Evolutionary conservation across 2,888 invertebrate species (phyloP), one percentile per base, ranked within the genome.

Genomic region (Harmothoe impar): DNA sequence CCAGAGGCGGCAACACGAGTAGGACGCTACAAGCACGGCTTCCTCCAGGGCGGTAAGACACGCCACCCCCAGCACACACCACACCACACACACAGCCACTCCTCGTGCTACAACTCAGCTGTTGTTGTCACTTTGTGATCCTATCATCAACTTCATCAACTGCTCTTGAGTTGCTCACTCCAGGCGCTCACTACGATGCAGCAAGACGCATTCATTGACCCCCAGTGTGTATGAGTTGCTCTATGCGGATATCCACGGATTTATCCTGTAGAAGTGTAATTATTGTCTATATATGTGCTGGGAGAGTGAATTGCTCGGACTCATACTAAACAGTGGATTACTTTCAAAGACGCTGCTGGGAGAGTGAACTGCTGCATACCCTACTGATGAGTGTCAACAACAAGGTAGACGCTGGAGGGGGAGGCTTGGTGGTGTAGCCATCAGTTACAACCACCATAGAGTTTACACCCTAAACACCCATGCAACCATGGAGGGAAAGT

Each of bases 21-120:
- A 23, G 72, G 72, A 72, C 72, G 31, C 72, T 25, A 72, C 72
- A 25, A 29, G n/a, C 72, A 72, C 72, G 31, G 43, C 25, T 25
- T 29, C 62, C 62, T 62, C 77, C 62, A 62, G 62, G 62, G 62
- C 15, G 15, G 62, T 62, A n/a, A 62, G 7, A 62, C 62, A 62
- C 62, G 62, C 62, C n/a, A 62, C 12, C n/a, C n/a, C n/a, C 62
- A 62, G 5, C 43, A 43, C 43, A 3, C 43, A 43, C 43, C 62
- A 62, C 62, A n/a, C 62, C n/a, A 62, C 62, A 43, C 3, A 43
- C 62, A 62, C 62, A 62, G 3, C n/a, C 7, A 5, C 23, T 15
- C 20, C 62, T 62, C 23, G 62, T 62, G n/a, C 62, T 62, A 62
- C n/a, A n/a, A 62, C 62, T n/a, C n/a, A 62, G 62, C 62, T 43